Base-by-base conservation (phyloP, 2,797 vertebrate species). In the Loris lydekkerianus region DNA sequence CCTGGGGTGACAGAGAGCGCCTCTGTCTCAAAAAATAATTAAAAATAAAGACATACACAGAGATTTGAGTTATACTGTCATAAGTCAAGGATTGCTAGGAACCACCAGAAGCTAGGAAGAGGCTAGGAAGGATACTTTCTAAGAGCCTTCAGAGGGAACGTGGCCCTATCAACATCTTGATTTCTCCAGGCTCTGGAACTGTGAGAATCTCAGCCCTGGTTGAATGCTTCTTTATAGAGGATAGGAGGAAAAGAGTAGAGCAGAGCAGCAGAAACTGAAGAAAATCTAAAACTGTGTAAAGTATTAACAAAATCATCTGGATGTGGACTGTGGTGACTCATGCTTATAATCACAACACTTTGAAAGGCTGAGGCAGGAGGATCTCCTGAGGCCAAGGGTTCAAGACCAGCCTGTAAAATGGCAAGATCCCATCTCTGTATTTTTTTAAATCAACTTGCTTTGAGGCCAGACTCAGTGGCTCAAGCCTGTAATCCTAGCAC, bases 241-340 rank as follows among this genome's bases (percentile, higher is more conserved):
- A 67, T 20, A 27, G 14, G 25, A 87, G 1, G n/a, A 14, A 11
- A 1, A 10, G 14, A 23, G 5, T 0, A 9, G 21, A 2, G 14
- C 34, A 76, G 13, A 95, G 31, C 20, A n/a, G 37, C 69, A 43
- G 20, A 25, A 94, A 83, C 8, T 53, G 65, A 60, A 34, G 34
- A 31, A 73, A 65, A 88, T 17, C 49, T 63, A 53, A 83, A 49
- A 70, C 40, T 11, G 6, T 73, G 15, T 34, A 60, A 77, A 67
- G 43, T 7, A 14, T n/a, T 72, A 81, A 46, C 53, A 65, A 65
- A 65, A 65, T 31, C 63, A 65, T 15, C 29, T 65, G 63, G 29
- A 31, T 65, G 13, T 65, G 63, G 29, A 31, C 13, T 31, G 31
- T 31, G 31, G 0, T 15, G 29, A 29, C 63, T 65, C 63, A 31